phyloP scores from a whole-genome alignment of 2,888 invertebrate species.

The Trachelus tabidus region DNA sequence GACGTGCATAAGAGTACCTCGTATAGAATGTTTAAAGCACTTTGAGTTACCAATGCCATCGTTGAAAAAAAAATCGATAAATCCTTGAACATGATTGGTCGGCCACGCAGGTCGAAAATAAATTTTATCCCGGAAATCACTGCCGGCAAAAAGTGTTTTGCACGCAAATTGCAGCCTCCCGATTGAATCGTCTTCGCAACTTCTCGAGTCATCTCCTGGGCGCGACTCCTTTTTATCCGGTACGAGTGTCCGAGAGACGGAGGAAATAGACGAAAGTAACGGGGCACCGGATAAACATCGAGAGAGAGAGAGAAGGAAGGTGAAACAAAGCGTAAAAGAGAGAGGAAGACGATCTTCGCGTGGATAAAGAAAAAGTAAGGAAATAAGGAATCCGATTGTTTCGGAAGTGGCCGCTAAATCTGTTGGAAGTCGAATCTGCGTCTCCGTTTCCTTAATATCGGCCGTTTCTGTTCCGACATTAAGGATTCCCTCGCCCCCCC shows the following conservation, averaged over 20 bases:
- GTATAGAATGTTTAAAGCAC: not conserved
- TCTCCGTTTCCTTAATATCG: slow-evolving; percentile 1
- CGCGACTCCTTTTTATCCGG: not conserved
- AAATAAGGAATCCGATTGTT: slow-evolving; percentile 7
- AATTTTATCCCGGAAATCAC: not conserved
- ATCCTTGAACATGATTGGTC: not conserved
- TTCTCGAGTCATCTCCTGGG: not conserved
- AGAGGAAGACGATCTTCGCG: not conserved
- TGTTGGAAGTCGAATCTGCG: slow-evolving; percentile 2
- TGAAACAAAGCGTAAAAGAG: not conserved
- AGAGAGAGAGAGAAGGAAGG: too few species aligned
- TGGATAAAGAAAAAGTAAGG: not conserved
- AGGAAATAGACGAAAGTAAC: not conserved
- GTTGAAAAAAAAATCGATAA: not conserved
- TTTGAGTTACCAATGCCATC: not conserved
- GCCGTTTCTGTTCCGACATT: not conserved
- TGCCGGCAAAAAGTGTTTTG: not conserved
- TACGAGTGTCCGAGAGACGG: not conserved
- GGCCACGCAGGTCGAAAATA: not conserved
- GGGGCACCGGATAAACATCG: not conserved
- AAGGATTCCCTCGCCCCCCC: slow-evolving; percentile 2
- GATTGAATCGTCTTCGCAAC: not conserved
- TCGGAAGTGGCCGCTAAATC: slow-evolving; percentile 9
- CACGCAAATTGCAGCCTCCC: not conserved
- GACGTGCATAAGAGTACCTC: not conserved